Evolutionary conservation across 2,888 invertebrate genomes (phyloP), one percentile per base, ranked within the genome.

Genomic region (Heliconius hortense): DNA sequence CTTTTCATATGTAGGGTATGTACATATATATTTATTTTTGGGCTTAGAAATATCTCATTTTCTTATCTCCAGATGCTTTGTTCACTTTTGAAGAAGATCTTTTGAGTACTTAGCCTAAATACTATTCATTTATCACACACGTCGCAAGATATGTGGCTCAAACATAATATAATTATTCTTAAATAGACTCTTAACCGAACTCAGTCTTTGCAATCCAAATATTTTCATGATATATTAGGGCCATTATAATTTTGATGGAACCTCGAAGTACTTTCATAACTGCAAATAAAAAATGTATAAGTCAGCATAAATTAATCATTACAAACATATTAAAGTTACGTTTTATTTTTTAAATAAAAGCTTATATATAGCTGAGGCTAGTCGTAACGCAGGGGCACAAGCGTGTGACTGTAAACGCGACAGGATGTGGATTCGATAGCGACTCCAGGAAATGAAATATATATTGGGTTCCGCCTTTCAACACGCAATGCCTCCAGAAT

Each of bases 201-300:
- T 83, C 83, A 83, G 83, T 83, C 83, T 83, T 83, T 77, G 78
- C 77, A 48, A 74, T 71, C 26, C 43, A 75, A 64, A 75, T 68
- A 39, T 66, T 69, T 24, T 35, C 68, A 53, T 35, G n/a, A 43
- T 71, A 43, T 21, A 18, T 26, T 26, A 48, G 0, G 24, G 48
- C 18, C 15, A 18, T 28, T 28, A 21, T 39, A 21, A 60, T 26
- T 35, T 43, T 60, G 43, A 43, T n/a, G 59, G 35, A 59, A 60
- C 24, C 39, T 60, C 1, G n/a, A 21, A 15, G 24, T n/a, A 4
- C 48, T 48, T 71, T 77, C 75, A 78, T 72, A 78, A 74, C 78
- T 78, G 78, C 15, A 75, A 75, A 48, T 56, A 43, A 73, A 73
- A 21, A 48, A 72, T 24, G 2, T 7, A 11, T 73, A 56, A 21